Evolutionary conservation across 1,140 invertebrate species (phyloP), one percentile per base, ranked within the genome.

Genomic region (Microvelia longipes): DNA sequence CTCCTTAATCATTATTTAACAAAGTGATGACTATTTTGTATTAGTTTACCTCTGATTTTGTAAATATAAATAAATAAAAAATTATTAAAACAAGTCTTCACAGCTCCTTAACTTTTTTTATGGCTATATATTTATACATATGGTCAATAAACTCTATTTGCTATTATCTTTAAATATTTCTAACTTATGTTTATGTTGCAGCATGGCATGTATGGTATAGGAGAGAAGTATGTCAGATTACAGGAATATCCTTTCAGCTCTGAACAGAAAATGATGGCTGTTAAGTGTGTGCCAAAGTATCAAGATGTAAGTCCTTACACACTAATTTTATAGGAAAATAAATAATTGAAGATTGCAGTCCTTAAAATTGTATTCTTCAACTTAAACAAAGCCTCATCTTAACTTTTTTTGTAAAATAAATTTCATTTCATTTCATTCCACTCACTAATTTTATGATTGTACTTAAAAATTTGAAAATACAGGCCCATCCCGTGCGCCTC

Each of bases 221-320:
- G 86, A 28, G 89, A 94, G 26, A 86, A 91, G 71, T 98, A 92
- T 79, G 82, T 90, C 1, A 83, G 95, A 67, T 79, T 98, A 1
- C 88, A 98, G 78, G 97, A 99, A 81, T 93, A 93, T 82, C 96
- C 98, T 0, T 99, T 99, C 78, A 92, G 86, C 74, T 98, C 94
- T 0, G 97, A 99, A 75, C 93, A 93, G 71, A 99, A 99, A 82
- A 94, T 94, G 85, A 99, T 99, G 98, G 91, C 91, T n/a, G 95
- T 99, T 14, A 94, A 92, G 81, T 94, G 91, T 78, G 85, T 87
- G 60, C 86, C 88, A 0, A 92, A 90, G 79, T 91, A 90, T 78
- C 83, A 83, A 61, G 84, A 88, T 74, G 85, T 85, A 78, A 84
- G 83, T 73, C 35, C 11, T 60, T 19, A 11, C n/a, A n/a, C n/a